Conservation (phyloP, 1,140 invertebrate genomes). For the Monomorium pharaonis region DNA sequence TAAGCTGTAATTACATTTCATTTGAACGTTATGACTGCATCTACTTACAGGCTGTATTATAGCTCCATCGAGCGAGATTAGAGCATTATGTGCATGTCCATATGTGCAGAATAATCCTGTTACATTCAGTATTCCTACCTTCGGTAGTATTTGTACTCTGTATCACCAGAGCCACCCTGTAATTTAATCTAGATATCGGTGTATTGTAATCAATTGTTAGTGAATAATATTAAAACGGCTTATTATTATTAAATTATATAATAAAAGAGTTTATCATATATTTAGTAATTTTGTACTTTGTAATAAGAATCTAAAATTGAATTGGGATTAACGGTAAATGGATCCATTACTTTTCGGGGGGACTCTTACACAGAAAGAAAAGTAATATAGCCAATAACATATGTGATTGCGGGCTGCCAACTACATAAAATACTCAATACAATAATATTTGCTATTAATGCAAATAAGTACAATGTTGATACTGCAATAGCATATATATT, state of each 20-base stretch:
- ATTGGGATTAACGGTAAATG: neutral
- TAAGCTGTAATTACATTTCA: conserved; percentile 20
- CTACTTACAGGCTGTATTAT: conserved; percentile 12
- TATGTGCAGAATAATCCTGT: conserved; percentile 33
- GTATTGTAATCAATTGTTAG: conserved; percentile 17
- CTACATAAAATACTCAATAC: too few relatives aligned
- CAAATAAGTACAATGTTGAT: too few relatives aligned
- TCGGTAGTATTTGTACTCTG: neutral
- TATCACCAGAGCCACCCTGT: neutral
- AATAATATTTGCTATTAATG: too few relatives aligned
- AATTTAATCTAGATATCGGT: conserved; percentile 14
- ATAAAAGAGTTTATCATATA: neutral
- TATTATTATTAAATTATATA: neutral
- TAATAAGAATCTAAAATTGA: neutral
- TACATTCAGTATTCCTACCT: conserved; percentile 2
- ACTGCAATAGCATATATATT: too few relatives aligned
- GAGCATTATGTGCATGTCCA: conserved; percentile 14
- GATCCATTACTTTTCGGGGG: neutral
- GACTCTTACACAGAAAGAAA: too few relatives aligned
- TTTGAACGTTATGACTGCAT: conserved; percentile 22
- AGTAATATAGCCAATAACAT: too few relatives aligned
- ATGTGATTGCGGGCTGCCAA: too few relatives aligned
- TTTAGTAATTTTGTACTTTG: neutral
- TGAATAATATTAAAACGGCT: neutral
- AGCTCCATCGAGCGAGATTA: conserved; percentile 33